phyloP scores from a whole-genome alignment of 2,797 vertebrate genomes.

The Myotis vivesi region DNA sequence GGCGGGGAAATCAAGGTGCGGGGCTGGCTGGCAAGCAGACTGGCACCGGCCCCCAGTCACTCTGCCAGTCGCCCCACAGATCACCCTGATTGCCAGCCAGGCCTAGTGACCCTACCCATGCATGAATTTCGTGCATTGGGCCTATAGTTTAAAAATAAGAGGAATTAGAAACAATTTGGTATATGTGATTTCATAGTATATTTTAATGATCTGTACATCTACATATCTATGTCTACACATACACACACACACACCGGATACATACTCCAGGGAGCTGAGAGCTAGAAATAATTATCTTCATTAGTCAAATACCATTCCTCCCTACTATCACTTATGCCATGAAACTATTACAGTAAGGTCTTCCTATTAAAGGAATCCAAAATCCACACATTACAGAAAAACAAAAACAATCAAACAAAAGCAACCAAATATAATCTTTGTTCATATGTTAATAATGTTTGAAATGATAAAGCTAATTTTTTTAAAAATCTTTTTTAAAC shows the following conservation, averaged over 20 bases:
- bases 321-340: background rate
- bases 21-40: too few relatives aligned
- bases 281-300: conserved; percentile 15
- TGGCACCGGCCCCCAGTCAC: rapidly evolving
- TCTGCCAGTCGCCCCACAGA: too few relatives aligned
- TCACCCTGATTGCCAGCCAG: too few relatives aligned
- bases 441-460: background rate
- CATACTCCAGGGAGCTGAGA: background rate
- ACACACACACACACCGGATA: background rate
- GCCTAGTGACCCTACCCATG: too few relatives aligned
- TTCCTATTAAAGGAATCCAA: background rate
- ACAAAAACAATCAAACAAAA: background rate
- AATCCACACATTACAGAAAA: background rate
- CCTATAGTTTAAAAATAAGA: background rate
- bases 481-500: background rate
- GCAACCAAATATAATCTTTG: background rate
- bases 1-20: too few relatives aligned
- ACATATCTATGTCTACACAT: background rate
- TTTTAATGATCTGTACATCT: background rate
- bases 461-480: conserved; percentile 5
- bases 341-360: background rate
- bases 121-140: too few relatives aligned
- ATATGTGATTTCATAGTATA: conserved; percentile 10
- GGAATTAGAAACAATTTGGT: background rate
- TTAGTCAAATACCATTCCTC: background rate